Evolutionary conservation across 2,888 invertebrate genomes (phyloP), one percentile per base, ranked within the genome.

Genomic region (Macrophya annulata): DNA sequence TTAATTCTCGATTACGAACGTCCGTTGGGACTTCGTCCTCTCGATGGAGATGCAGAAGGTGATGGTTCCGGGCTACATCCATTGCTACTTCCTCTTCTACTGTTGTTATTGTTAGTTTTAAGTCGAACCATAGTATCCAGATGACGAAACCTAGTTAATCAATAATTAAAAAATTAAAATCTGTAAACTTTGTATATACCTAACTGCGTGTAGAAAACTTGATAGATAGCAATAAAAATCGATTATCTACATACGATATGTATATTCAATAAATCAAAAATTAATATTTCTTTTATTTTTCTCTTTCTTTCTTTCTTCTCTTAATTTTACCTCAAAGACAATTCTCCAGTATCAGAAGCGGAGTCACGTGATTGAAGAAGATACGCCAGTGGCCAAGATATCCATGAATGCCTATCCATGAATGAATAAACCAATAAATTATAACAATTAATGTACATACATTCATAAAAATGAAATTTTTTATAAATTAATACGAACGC

Each of bases 301-400:
- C 4, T 5, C 17, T 17, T 55, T n/a, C 55, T n/a, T n/a, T 8
- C 1, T 55, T n/a, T 15, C 0, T 72, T 37, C 31, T 31, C 2
- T 72, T 77, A 15, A 37, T 10, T 40, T 25, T 94, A 98, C 98
- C 98, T 96, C 88, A 98, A 95, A 8, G 97, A 97, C 85, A 98
- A 95, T 93, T 98, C 97, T 91, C 96, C 96, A 25, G 94, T 93
- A 65, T 94, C 93, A 59, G 96, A 95, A 74, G 95, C 94, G 45
- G 82, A 96, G 86, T 96, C 96, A 85, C 96, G 96, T 89, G 96
- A 97, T 93, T 97, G 97, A 93, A 98, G 97, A 90, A 98, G 95
- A 93, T 98, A 97, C 10, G 97, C 98, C 86, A 98, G 94, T 5
- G 98, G 98, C 98, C 98, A 98, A 92, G 98, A 98, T 91, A 98